Evolutionary conservation across 2,888 invertebrate genomes (phyloP).

Genomic region (Machimus atricapillus): DNA sequence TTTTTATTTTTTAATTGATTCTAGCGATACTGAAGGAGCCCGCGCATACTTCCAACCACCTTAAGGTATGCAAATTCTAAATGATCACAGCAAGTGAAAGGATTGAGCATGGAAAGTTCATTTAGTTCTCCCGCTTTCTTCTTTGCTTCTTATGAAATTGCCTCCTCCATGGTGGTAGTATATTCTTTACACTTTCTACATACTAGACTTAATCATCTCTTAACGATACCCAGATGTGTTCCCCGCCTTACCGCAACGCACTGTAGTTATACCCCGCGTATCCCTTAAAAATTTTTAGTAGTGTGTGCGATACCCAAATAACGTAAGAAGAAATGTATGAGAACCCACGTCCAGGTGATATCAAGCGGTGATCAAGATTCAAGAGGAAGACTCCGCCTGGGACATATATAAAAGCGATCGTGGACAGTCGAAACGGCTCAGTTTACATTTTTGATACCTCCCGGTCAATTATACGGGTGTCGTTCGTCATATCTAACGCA

Average conservation of each 20-base stretch:
- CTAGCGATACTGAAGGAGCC: background rate
- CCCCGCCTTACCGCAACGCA: background rate
- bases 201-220: constrained; percentile 14
- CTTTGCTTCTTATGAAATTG: background rate
- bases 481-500: constrained; percentile 12
- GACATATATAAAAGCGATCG: constrained; percentile 39
- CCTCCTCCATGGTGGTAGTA: background rate
- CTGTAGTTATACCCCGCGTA: background rate
- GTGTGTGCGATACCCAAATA: constrained; percentile 22
- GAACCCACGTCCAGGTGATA: constrained; percentile 31
- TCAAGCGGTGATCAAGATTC: constrained; percentile 25
- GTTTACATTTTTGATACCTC: constrained; percentile 38
- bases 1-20: background rate
- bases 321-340: constrained; percentile 26
- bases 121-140: constrained; percentile 32
- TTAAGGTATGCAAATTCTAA: constrained; percentile 21
- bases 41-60: background rate
- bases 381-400: constrained; percentile 22
- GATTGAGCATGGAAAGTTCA: constrained; percentile 13
- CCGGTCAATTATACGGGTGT: constrained; percentile 6
- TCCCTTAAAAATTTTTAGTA: constrained; percentile 12
- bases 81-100: constrained; percentile 29
- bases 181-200: constrained; percentile 28
- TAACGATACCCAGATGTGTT: constrained; percentile 11
- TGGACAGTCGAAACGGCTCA: constrained; percentile 38